These are phyloP conservation scores for Eutolmus rufibarbis DNA, from an alignment of 2,888 invertebrate genomes.

Conservation along the genomic window DNA sequence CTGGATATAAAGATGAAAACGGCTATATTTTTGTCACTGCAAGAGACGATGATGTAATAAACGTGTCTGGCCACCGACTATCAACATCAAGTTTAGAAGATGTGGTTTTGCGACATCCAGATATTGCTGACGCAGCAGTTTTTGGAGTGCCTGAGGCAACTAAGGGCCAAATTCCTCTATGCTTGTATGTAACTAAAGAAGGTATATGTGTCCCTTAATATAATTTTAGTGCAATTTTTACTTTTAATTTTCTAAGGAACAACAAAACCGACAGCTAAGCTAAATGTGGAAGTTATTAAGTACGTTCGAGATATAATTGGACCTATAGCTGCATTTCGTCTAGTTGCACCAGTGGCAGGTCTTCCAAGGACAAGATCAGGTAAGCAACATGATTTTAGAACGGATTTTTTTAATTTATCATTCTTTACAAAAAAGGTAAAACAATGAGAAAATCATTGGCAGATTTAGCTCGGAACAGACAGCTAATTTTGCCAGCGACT, in stretches of 20 bases:
- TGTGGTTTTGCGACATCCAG: constrained; percentile 84
- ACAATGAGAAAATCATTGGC: constrained; percentile 82
- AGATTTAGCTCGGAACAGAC: constrained; percentile 82
- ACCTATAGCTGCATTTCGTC: constrained; percentile 87
- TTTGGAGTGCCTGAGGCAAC: constrained; percentile 88
- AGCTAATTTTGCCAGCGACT: constrained; percentile 81
- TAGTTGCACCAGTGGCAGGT: constrained; percentile 79
- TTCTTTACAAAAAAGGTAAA: constrained; percentile 52
- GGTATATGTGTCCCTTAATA: constrained; percentile 45
- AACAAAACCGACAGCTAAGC: constrained; percentile 53
- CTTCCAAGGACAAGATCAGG: constrained; percentile 90
- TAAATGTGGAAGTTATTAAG: constrained; percentile 60
- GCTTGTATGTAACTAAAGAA: constrained; percentile 79
- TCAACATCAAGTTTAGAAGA: constrained; percentile 91
- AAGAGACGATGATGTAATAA: constrained; percentile 90
- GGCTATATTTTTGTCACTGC: constrained; percentile 90
- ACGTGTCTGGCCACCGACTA: constrained; percentile 91
- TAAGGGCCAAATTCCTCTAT: constrained; percentile 90
- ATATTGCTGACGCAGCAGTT: constrained; percentile 86
- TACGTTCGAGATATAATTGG: constrained; percentile 62
- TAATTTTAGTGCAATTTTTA: neutral
- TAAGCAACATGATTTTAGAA: constrained; percentile 58
- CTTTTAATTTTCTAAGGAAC: constrained; percentile 31
- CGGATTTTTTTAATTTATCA: neutral
- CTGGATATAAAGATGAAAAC: constrained; percentile 83